A percentile compares a stretch with the other conserved stretches of the same genome.
These are phyloP conservation scores for Sminthopsis crassicaudata DNA, from an alignment of 2,113 vertebrate genomes.

Conservation along the genomic window DNA sequence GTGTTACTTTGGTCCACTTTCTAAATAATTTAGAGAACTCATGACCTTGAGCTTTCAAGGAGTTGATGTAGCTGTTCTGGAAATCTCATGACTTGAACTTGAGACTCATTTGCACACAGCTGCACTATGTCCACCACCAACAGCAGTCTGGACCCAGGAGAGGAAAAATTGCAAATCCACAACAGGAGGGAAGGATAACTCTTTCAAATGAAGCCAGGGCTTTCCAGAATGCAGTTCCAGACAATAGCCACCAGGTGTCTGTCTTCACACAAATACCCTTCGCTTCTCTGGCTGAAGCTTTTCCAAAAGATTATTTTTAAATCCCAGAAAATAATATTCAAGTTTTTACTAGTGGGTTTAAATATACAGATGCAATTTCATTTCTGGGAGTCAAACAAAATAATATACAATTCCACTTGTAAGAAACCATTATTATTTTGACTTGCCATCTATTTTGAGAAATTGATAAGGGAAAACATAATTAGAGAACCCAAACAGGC, in stretches of 20 bases:
- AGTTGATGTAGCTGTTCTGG: conserved; percentile 77
- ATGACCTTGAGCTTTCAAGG: conserved; percentile 66
- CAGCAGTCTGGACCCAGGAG: conserved; percentile 50
- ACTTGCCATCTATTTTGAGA: background rate
- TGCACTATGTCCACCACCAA: conserved; percentile 70
- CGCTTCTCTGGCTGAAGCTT: background rate
- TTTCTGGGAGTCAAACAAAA: background rate
- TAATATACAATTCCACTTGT: background rate
- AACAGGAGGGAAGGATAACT: background rate
- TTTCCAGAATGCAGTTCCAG: conserved; percentile 57
- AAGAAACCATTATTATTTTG: background rate
- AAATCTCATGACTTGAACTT: conserved; percentile 71
- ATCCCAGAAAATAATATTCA: conserved; percentile 14
- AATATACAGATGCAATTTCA: conserved; percentile 23
- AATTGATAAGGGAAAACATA: conserved; percentile 2
- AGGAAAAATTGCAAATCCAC: background rate
- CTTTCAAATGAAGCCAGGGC: background rate
- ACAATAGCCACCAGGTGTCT: conserved; percentile 12
- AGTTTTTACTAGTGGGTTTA: background rate
- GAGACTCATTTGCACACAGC: conserved; percentile 73
- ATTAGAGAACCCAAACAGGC: accelerated
- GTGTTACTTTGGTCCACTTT: conserved; percentile 61
- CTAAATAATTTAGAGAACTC: conserved; percentile 71
- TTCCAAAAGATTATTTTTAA: background rate
- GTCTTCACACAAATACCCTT: conserved; percentile 66